Evolutionary conservation across 2,113 vertebrate genomes (phyloP).

Genomic region (Ictalurus punctatus): DNA sequence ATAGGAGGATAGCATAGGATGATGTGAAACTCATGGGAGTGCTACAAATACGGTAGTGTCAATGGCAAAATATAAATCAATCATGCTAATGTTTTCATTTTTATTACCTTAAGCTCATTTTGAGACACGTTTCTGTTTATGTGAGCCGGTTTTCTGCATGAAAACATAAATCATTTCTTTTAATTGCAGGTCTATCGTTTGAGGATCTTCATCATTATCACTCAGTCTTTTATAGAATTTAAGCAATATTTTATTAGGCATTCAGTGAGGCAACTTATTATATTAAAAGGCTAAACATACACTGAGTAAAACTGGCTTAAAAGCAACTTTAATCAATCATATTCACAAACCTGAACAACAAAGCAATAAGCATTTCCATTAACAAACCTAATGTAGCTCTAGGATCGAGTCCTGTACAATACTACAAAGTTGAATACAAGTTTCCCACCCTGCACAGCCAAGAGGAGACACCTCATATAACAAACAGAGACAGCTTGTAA

Average conservation of each 20-base stretch:
- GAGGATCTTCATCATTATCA: neutral
- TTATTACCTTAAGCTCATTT: neutral
- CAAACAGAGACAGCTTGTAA: neutral
- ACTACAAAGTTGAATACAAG: neutral
- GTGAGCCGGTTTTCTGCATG: neutral
- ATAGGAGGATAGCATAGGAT: neutral
- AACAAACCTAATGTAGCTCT: neutral
- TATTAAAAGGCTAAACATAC: neutral
- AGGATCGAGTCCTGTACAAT: neutral
- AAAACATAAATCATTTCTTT: neutral
- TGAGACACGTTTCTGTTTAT: neutral
- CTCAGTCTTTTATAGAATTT: neutral
- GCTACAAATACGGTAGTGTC: too few relatives aligned
- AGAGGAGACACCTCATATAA: slow-evolving; percentile 3
- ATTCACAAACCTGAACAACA: neutral
- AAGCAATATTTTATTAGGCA: neutral
- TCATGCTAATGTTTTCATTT: neutral
- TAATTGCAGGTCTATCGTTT: neutral
- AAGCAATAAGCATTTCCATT: neutral
- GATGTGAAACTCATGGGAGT: neutral
- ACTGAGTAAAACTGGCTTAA: neutral
- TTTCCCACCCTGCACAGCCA: neutral
- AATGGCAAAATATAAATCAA: neutral
- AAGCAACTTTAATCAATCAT: neutral
- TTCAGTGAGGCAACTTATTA: neutral